Evolutionary conservation across 2,888 invertebrate genomes (phyloP).

Genomic region (Zaprionus bogoriensis): DNA sequence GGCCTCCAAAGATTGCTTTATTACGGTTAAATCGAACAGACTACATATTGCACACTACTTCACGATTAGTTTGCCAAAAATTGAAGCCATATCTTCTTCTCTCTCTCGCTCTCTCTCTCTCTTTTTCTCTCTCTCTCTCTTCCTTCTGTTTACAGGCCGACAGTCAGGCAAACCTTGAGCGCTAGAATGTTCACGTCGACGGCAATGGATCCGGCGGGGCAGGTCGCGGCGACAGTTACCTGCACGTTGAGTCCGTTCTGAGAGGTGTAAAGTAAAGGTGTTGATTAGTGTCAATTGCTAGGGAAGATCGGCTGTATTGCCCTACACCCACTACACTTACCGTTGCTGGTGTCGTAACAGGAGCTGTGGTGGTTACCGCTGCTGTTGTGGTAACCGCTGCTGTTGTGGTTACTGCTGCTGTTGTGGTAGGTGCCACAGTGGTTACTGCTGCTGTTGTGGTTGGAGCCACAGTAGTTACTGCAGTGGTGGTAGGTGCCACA

Average conservation of each 20-base stretch:
- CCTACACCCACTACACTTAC: no score
- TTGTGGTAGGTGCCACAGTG: not conserved
- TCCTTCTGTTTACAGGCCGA: not conserved
- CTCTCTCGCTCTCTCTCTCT: not conserved
- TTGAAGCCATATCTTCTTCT: not conserved
- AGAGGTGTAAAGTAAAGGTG: not conserved
- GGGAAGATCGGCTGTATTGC: no score
- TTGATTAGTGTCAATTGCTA: no score
- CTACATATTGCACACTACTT: constrained; percentile 26
- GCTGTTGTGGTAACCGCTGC: not conserved
- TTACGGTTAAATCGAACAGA: constrained; percentile 25
- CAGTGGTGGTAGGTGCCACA: not conserved
- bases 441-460: not conserved
- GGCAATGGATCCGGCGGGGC: not conserved
- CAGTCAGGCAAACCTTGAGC: no score
- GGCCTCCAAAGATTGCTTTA: constrained; percentile 27
- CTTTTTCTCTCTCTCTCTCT: not conserved
- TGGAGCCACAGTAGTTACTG: not conserved
- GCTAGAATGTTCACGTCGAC: not conserved
- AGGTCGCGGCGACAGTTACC: not conserved
- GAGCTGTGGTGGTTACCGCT: not conserved
- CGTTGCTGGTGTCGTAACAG: not conserved
- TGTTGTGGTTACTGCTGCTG: not conserved
- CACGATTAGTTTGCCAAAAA: not conserved
- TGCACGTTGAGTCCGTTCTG: not conserved